phyloP scores from a whole-genome alignment of 2,113 vertebrate species.

The Burhinus oedicnemus region DNA sequence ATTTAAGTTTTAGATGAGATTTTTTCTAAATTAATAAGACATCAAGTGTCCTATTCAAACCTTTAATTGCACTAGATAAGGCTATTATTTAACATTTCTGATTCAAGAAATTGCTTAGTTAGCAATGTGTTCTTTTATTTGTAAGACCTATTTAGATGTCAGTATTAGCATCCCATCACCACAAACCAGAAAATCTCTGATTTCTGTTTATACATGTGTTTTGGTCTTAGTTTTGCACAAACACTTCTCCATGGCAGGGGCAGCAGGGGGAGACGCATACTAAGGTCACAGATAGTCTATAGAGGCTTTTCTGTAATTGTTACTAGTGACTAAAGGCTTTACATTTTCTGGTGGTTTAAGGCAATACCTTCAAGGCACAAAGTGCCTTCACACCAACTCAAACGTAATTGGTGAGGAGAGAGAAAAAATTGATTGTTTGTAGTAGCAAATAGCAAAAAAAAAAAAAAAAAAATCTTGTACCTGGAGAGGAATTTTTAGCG shows the following conservation, averaged over 20 bases:
- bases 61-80: background rate
- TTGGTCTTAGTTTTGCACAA: background rate
- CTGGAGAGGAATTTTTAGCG: background rate
- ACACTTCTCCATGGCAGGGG: background rate
- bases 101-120: background rate
- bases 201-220: background rate
- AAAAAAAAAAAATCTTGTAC: background rate
- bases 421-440: background rate
- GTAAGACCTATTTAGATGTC: background rate
- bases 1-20: background rate
- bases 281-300: background rate
- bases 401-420: background rate
- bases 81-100: background rate
- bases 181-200: background rate
- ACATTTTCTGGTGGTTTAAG: background rate
- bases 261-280: fast-evolving
- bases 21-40: background rate
- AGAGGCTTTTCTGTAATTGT: background rate
- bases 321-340: background rate
- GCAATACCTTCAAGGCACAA: background rate
- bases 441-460: background rate
- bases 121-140: background rate
- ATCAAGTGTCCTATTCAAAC: background rate
- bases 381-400: background rate
- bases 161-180: background rate